A percentile compares a stretch with the other conserved stretches of the same genome.
phyloP scores from a whole-genome alignment of 2,113 vertebrate genomes.

The Alectura lathami region DNA sequence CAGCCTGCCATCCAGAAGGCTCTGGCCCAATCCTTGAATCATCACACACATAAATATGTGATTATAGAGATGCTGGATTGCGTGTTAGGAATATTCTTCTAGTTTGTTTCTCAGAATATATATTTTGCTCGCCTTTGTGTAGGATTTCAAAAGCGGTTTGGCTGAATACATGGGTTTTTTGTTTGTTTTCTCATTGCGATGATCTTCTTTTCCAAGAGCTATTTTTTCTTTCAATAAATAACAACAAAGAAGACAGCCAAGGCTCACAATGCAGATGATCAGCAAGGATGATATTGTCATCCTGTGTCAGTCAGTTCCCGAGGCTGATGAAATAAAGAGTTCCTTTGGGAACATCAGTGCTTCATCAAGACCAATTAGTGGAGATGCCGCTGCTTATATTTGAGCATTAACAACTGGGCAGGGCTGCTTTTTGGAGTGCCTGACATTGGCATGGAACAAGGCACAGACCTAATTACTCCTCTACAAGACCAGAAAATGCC shows the following conservation, averaged over 20 bases:
- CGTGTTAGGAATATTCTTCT: slow-evolving; percentile 58
- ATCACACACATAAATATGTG: background rate
- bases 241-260: slow-evolving; percentile 54
- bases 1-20: background rate
- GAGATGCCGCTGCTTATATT: slow-evolving; percentile 79
- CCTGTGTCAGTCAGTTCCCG: slow-evolving; percentile 69
- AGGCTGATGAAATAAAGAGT: slow-evolving; percentile 75
- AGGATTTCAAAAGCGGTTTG: slow-evolving; percentile 70
- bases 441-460: slow-evolving; percentile 78
- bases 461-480: slow-evolving; percentile 84
- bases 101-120: slow-evolving; percentile 67
- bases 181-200: slow-evolving; percentile 55
- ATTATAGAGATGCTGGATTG: slow-evolving; percentile 24
- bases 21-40: background rate
- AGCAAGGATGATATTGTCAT: slow-evolving; percentile 72
- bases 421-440: slow-evolving; percentile 77
- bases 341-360: slow-evolving; percentile 77
- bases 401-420: slow-evolving; percentile 79
- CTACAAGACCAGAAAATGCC: slow-evolving; percentile 80
- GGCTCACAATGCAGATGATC: slow-evolving; percentile 54
- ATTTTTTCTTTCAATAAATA: slow-evolving; percentile 70
- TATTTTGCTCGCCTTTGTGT: slow-evolving; percentile 70
- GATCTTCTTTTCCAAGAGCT: slow-evolving; percentile 64
- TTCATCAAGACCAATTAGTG: slow-evolving; percentile 84
- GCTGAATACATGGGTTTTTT: slow-evolving; percentile 48